phyloP scores from a whole-genome alignment of 1,140 invertebrate genomes.

The Zelostemma sp. region DNA sequence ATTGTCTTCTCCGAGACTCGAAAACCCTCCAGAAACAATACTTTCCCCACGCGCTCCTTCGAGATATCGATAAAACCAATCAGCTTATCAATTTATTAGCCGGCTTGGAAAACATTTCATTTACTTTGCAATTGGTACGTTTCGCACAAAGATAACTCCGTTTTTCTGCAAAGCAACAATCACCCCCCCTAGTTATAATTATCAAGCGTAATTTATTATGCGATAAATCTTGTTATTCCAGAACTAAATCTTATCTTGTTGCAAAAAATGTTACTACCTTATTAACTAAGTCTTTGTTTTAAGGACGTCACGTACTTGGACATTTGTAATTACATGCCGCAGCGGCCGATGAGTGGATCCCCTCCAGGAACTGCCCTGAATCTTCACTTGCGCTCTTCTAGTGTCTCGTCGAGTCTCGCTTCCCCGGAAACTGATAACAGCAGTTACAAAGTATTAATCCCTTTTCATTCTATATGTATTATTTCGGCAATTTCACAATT shows the following conservation, averaged over 20 bases:
- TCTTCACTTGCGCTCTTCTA: constrained; percentile 62
- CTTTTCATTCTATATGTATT: too few relatives aligned
- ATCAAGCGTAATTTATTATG: constrained; percentile 61
- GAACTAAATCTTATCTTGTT: constrained; percentile 35
- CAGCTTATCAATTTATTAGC: constrained; percentile 70
- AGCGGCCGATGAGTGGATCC: constrained; percentile 68
- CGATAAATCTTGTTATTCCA: constrained; percentile 49
- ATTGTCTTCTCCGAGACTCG: constrained; percentile 64
- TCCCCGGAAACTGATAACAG: constrained; percentile 67
- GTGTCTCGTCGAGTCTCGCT: constrained; percentile 66
- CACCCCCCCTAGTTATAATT: constrained; percentile 65
- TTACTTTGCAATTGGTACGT: constrained; percentile 67
- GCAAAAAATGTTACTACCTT: too few relatives aligned
- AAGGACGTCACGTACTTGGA: constrained; percentile 69
- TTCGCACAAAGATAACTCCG: constrained; percentile 11
- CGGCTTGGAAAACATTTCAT: constrained; percentile 69
- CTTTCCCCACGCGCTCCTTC: constrained; percentile 65
- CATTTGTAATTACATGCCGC: constrained; percentile 69
- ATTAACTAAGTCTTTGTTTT: constrained; percentile 24
- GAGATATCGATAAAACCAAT: constrained; percentile 67
- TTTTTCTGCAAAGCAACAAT: constrained; percentile 23
- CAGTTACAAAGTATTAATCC: constrained; percentile 61
- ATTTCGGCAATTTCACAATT: too few relatives aligned
- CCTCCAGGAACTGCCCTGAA: constrained; percentile 64
- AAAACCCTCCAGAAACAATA: constrained; percentile 67